Conservation (phyloP, 2,888 invertebrate genomes). For the Trichopoda pennipes region DNA sequence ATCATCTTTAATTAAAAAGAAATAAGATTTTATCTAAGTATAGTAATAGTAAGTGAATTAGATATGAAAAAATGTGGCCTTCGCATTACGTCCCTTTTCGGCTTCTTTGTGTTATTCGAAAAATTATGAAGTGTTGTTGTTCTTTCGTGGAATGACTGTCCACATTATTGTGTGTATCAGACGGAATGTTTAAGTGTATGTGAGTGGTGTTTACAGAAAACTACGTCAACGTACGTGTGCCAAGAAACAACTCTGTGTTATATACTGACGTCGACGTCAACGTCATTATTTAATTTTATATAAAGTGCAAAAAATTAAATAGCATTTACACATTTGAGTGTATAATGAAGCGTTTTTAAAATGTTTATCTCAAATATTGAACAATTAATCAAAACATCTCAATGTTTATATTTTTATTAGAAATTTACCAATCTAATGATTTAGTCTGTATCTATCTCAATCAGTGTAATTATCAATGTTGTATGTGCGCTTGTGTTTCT, state of each 20-base stretch:
- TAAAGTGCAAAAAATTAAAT: neutral
- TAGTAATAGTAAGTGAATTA: conserved; percentile 24
- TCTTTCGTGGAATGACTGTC: conserved; percentile 55
- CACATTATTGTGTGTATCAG: conserved; percentile 48
- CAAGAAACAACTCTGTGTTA: conserved; percentile 59
- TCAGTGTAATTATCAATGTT: neutral
- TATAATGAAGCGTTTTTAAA: too few species aligned
- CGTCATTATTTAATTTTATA: conserved; percentile 42
- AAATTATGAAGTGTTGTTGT: conserved; percentile 30
- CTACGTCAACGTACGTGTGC: conserved; percentile 60
- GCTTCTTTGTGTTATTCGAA: conserved; percentile 40
- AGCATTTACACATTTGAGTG: neutral
- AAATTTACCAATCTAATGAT: conserved; percentile 8
- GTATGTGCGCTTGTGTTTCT: neutral
- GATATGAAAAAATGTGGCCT: conserved; percentile 45
- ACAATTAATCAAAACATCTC: too few species aligned
- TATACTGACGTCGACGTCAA: conserved; percentile 55
- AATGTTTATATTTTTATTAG: too few species aligned
- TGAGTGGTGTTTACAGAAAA: conserved; percentile 57
- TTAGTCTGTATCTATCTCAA: conserved; percentile 43
- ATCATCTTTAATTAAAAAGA: conserved; percentile 14
- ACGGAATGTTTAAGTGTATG: conserved; percentile 25
- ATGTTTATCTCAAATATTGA: too few species aligned
- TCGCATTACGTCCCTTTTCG: conserved; percentile 60
- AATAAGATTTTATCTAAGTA: neutral